Evolutionary conservation across 1,140 invertebrate genomes (phyloP).

Genomic region (Drosophila sechellia): DNA sequence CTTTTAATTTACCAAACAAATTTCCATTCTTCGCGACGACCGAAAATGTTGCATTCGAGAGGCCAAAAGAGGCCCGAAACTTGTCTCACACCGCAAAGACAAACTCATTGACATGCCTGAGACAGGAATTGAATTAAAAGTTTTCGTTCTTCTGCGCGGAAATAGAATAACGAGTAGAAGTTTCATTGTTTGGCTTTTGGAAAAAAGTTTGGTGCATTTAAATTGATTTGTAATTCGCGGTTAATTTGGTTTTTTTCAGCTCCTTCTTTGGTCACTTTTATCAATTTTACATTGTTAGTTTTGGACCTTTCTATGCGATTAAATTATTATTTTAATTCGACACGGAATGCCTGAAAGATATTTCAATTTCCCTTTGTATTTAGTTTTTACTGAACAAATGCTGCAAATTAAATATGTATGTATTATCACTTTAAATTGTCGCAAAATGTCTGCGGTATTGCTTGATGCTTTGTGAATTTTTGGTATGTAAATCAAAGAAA

Average conservation of each 20-base stretch:
- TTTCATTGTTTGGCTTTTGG: constrained; percentile 48
- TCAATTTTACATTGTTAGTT: constrained; percentile 47
- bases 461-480: constrained; percentile 38
- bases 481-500: constrained; percentile 33
- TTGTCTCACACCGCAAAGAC: constrained; percentile 13
- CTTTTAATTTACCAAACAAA: constrained; percentile 64
- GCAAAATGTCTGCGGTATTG: constrained; percentile 33
- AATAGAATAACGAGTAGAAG: constrained; percentile 42
- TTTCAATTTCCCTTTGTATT: constrained; percentile 23
- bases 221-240: constrained; percentile 79
- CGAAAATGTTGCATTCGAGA: constrained; percentile 53
- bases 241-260: constrained; percentile 57
- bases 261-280: constrained; percentile 46
- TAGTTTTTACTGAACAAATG: constrained; percentile 17
- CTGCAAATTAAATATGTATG: constrained; percentile 56
- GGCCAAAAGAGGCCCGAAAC: constrained; percentile 8
- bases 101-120: constrained; percentile 72
- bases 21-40: constrained; percentile 36
- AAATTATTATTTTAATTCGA: constrained; percentile 72
- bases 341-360: constrained; percentile 65
- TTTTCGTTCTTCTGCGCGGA: constrained; percentile 42
- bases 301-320: constrained; percentile 8
- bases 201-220: constrained; percentile 60
- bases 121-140: constrained; percentile 78
- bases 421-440: constrained; percentile 50